These are phyloP conservation scores for Laodelphax striatellus DNA, from an alignment of 1,140 invertebrate genomes.

Conservation along the genomic window DNA sequence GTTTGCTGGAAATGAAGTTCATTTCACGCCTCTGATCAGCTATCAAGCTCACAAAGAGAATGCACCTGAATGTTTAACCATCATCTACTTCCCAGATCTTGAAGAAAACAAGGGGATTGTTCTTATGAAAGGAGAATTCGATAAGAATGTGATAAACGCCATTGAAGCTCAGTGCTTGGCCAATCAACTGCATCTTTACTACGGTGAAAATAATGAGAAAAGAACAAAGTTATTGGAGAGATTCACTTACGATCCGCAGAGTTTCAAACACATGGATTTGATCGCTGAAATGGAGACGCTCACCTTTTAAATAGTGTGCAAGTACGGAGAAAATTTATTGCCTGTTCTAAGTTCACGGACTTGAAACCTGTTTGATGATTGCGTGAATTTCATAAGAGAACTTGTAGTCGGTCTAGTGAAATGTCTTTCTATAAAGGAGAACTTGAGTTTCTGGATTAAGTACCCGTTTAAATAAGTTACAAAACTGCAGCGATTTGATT, in stretches of 20 bases:
- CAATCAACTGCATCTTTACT: slow-evolving; percentile 79
- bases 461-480: too few species aligned
- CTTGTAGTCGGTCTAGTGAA: too few species aligned
- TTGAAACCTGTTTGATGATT: too few species aligned
- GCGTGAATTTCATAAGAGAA: too few species aligned
- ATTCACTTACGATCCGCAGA: slow-evolving; percentile 59
- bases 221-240: slow-evolving; percentile 53
- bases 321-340: too few species aligned
- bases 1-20: slow-evolving; percentile 57
- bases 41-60: slow-evolving; percentile 86
- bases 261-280: slow-evolving; percentile 75
- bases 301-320: slow-evolving; percentile 1
- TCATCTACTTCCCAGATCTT: slow-evolving; percentile 74
- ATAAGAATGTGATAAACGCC: slow-evolving; percentile 61
- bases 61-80: slow-evolving; percentile 75
- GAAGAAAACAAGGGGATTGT: slow-evolving; percentile 63
- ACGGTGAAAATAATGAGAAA: slow-evolving; percentile 47
- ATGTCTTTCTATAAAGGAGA: too few species aligned
- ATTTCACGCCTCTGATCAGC: slow-evolving; percentile 77
- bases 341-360: too few species aligned
- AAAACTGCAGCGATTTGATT: too few species aligned
- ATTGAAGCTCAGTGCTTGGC: slow-evolving; percentile 74
- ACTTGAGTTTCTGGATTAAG: too few species aligned
- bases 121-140: slow-evolving; percentile 79
- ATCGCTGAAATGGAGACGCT: slow-evolving; percentile 61